Evolutionary conservation across 2,888 invertebrate genomes (phyloP), one percentile per base, ranked within the genome.

Genomic region (Parnassius orleans): DNA sequence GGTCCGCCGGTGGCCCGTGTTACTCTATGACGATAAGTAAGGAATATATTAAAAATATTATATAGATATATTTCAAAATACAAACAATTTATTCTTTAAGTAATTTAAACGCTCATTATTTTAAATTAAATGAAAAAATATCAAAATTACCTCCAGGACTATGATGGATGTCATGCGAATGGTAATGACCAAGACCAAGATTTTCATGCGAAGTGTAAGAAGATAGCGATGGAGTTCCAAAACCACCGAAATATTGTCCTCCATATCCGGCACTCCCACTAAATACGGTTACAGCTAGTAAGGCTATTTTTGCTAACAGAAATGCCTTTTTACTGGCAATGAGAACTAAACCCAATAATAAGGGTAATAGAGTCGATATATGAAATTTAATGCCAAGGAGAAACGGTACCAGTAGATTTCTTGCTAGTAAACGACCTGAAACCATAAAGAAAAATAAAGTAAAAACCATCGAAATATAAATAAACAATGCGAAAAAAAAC

Each of bases 341-440:
- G 53, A 96, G 93, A 47, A 96, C 82, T 10, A 94, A 77, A 1
- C 95, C 96, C 66, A 97, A 93, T 10, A 96, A 76, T 57, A 97
- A 77, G 0, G 96, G 96, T 14, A 96, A 84, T 64, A 97, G 79
- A 0, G 96, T 95, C 1, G 95, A 93, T 52, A 96, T 84, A 75
- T 96, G 96, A 76, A 97, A 95, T 84, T 96, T 96, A 69, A 96
- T 93, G 9, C 96, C 96, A 11, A 96, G 90, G 1, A 97, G 91
- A 72, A 96, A 93, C 33, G 96, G 96, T 15, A 97, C 86, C n/a
- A 96, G 74, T 61, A 96, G 93, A 67, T 95, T 95, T 69, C 94
- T 93, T 58, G 96, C 93, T 66, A 96, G 75, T 41, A 96, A 84
- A 15, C 95, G 94, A 68, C 95, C 96, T 96, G 92, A 66, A 94